These are phyloP conservation scores for Darevskia mixta DNA, from an alignment of 2,797 vertebrate species.

Conservation along the genomic window DNA sequence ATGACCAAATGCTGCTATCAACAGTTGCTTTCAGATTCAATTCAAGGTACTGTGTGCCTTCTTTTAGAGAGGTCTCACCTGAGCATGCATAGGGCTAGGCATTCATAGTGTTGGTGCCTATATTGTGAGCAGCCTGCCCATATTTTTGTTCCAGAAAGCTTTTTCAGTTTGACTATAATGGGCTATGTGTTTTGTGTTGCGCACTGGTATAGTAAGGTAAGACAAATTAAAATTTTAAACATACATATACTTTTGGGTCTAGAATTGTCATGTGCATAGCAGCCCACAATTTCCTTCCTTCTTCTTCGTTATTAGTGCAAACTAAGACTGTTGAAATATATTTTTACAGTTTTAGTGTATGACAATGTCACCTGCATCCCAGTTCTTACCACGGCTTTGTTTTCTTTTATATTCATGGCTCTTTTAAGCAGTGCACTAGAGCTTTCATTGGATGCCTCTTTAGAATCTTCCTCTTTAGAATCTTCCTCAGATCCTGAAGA, in stretches of 20 bases:
- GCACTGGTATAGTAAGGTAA: not conserved
- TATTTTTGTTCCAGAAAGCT: not conserved
- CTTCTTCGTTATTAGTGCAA: conserved; percentile 17
- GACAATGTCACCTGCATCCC: accelerated
- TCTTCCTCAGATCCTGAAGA: conserved; percentile 77
- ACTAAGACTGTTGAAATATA: not conserved
- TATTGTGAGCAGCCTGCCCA: not conserved
- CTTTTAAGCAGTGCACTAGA: conserved; percentile 87
- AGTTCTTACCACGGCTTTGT: conserved; percentile 92
- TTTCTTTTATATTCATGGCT: conserved; percentile 94
- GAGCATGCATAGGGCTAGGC: not conserved
- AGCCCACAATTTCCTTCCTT: conserved; percentile 14
- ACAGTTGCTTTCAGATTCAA: not conserved
- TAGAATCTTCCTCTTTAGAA: conserved; percentile 73
- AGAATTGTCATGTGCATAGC: not conserved
- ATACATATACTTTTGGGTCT: not conserved
- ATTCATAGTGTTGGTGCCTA: not conserved
- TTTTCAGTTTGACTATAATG: not conserved
- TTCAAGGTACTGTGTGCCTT: not conserved
- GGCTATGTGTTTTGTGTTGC: not conserved
- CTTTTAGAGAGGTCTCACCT: not conserved
- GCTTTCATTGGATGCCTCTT: conserved; percentile 75
- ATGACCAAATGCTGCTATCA: not conserved
- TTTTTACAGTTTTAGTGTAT: not conserved
- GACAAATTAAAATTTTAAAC: not conserved